Evolutionary conservation across 2,888 invertebrate species (phyloP).

Genomic region (Tineola bisselliella): DNA sequence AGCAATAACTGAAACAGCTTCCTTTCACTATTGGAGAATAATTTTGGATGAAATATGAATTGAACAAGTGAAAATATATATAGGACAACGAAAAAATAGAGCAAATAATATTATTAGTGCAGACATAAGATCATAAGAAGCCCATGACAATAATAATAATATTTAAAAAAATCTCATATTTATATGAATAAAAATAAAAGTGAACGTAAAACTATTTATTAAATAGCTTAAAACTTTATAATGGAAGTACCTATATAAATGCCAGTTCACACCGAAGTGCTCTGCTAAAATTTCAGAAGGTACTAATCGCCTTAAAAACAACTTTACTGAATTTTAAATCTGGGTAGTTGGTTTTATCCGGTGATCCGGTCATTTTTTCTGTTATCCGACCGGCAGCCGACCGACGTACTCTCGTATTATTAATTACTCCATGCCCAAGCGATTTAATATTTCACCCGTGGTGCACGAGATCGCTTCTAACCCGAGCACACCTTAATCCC

Average conservation of each 20-base stretch:
- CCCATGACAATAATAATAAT: too few relatives aligned
- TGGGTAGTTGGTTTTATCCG: slow-evolving; percentile 20
- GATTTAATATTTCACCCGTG: slow-evolving; percentile 58
- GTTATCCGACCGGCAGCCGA: slow-evolving; percentile 42
- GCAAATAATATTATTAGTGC: too few relatives aligned
- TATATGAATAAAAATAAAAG: too few relatives aligned
- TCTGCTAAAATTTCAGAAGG: slow-evolving; percentile 7
- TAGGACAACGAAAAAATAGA: too few relatives aligned
- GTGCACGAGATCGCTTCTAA: slow-evolving; percentile 32
- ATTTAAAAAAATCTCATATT: too few relatives aligned
- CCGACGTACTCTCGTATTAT: slow-evolving; percentile 46
- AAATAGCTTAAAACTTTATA: too few relatives aligned
- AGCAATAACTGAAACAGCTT: background rate
- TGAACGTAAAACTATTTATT: too few relatives aligned
- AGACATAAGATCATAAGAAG: too few relatives aligned
- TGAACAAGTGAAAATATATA: too few relatives aligned
- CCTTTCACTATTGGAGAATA: background rate
- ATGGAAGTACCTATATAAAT: background rate
- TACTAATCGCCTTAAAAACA: slow-evolving; percentile 15
- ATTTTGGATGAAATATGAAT: too few relatives aligned
- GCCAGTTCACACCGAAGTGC: background rate
- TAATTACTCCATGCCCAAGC: slow-evolving; percentile 55
- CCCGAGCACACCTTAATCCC: slow-evolving; percentile 44
- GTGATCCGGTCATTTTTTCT: slow-evolving; percentile 57
- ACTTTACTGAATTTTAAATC: slow-evolving; percentile 17